These are phyloP conservation scores for Bryconaethiops microstoma DNA, from an alignment of 2,797 vertebrate species.

Conservation along the genomic window DNA sequence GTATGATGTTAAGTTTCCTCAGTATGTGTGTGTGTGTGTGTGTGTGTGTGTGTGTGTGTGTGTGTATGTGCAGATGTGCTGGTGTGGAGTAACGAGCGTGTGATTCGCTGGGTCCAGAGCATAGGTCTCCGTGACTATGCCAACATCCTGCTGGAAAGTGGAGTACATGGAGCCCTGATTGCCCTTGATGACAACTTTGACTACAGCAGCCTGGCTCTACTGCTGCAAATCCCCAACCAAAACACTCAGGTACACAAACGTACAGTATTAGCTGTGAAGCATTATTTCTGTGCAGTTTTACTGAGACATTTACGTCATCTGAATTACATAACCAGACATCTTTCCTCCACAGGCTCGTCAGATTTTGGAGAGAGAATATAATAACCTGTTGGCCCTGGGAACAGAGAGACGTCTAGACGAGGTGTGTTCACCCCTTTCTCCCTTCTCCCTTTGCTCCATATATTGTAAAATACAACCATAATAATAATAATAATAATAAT, in stretches of 20 bases:
- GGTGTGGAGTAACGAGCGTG: slow-evolving; percentile 96
- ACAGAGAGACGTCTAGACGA: slow-evolving; percentile 97
- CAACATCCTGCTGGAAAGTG: slow-evolving; percentile 94
- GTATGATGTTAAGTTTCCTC: not conserved
- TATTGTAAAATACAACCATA: too few relatives aligned
- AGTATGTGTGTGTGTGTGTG: not conserved
- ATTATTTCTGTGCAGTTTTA: too few relatives aligned
- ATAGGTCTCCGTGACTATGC: slow-evolving; percentile 96
- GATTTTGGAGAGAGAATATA: slow-evolving; percentile 98
- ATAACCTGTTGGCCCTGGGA: slow-evolving; percentile 96
- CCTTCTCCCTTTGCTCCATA: not conserved
- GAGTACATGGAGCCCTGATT: slow-evolving; percentile 95
- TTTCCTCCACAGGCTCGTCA: slow-evolving; percentile 87
- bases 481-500: too few relatives aligned
- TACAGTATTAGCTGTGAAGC: not conserved
- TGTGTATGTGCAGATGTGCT: slow-evolving; percentile 82
- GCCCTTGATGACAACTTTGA: slow-evolving; percentile 97
- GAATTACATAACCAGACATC: not conserved
- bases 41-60: slow-evolving; percentile 1
- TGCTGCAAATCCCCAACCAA: slow-evolving; percentile 97
- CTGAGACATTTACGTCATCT: too few relatives aligned
- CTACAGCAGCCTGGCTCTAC: slow-evolving; percentile 94
- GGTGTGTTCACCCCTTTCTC: slow-evolving; percentile 69
- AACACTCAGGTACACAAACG: slow-evolving; percentile 88
- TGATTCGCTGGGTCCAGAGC: slow-evolving; percentile 97